Percentiles rank a stretch among this genome's conserved stretches.
phyloP scores from a whole-genome alignment of 2,888 invertebrate genomes.

The Agonopterix arenella region DNA sequence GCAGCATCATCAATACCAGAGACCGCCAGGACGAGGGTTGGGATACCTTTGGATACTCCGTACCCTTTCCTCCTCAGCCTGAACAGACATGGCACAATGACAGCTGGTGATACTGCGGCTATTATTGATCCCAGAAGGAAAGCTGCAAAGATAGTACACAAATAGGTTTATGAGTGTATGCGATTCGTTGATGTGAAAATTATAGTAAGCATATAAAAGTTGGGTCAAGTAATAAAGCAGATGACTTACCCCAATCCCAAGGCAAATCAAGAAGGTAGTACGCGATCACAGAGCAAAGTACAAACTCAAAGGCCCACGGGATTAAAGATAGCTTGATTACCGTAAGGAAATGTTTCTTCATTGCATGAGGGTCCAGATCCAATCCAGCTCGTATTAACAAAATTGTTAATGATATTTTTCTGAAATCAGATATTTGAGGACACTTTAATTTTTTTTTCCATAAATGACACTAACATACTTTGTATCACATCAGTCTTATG shows the following conservation, averaged over 20 bases:
- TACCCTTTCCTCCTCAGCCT: constrained; percentile 85
- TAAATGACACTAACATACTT: no score
- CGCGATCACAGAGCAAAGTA: constrained; percentile 77
- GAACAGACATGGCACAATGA: constrained; percentile 91
- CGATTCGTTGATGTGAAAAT: no score
- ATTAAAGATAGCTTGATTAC: constrained; percentile 85
- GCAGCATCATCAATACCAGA: constrained; percentile 93
- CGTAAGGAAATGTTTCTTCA: constrained; percentile 84
- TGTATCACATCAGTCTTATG: no score
- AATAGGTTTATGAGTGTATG: no score
- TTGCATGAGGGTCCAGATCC: constrained; percentile 87
- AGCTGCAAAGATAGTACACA: constrained; percentile 38
- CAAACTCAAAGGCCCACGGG: constrained; percentile 87
- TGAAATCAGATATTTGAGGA: constrained; percentile 39
- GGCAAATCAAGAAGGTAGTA: constrained; percentile 83
- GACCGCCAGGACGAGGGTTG: constrained; percentile 91
- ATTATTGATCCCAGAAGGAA: constrained; percentile 85
- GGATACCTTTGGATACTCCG: constrained; percentile 91
- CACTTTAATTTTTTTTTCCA: no score
- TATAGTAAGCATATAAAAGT: no score
- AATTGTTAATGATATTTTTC: constrained; percentile 89
- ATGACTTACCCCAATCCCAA: constrained; percentile 80
- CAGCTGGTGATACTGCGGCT: constrained; percentile 93
- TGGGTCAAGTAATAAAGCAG: neutral
- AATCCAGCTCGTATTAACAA: constrained; percentile 91